phyloP scores from a whole-genome alignment of 2,888 invertebrate genomes.

The Agrotis segetum region DNA sequence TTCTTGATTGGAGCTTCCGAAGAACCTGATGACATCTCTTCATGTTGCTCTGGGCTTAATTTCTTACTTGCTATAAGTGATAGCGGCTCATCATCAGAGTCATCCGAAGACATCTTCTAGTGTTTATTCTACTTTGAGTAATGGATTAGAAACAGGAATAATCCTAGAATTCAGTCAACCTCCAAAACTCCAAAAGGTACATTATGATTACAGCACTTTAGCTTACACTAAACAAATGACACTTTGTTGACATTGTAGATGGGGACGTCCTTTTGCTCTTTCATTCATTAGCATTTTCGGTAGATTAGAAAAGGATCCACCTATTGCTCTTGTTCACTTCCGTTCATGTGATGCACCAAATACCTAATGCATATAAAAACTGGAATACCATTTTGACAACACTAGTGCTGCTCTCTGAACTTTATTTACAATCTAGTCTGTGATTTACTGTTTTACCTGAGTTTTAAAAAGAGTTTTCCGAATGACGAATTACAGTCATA shows the following conservation, averaged over 20 bases:
- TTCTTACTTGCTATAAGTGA: constrained; percentile 82
- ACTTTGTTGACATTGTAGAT: background rate
- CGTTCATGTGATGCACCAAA: background rate
- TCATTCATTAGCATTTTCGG: background rate
- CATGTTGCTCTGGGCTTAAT: constrained; percentile 67
- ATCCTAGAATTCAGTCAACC: background rate
- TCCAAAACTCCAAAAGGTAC: background rate
- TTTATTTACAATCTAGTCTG: too few relatives aligned
- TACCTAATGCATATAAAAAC: too few relatives aligned
- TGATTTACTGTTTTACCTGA: too few relatives aligned
- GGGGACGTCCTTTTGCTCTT: background rate
- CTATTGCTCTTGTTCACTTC: background rate
- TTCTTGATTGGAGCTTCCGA: constrained; percentile 69
- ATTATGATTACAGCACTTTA: background rate
- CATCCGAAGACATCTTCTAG: constrained; percentile 73
- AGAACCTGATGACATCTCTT: constrained; percentile 29
- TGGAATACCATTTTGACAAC: background rate
- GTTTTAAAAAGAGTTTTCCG: too few relatives aligned
- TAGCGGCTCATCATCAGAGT: constrained; percentile 88
- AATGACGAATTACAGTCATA: too few relatives aligned
- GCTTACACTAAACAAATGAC: background rate
- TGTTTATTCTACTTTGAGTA: background rate
- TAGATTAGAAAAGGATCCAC: background rate
- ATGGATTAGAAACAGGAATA: background rate
- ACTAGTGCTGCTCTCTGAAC: background rate